Conservation (phyloP, 2,888 invertebrate species). For the Tipula lateralis region DNA sequence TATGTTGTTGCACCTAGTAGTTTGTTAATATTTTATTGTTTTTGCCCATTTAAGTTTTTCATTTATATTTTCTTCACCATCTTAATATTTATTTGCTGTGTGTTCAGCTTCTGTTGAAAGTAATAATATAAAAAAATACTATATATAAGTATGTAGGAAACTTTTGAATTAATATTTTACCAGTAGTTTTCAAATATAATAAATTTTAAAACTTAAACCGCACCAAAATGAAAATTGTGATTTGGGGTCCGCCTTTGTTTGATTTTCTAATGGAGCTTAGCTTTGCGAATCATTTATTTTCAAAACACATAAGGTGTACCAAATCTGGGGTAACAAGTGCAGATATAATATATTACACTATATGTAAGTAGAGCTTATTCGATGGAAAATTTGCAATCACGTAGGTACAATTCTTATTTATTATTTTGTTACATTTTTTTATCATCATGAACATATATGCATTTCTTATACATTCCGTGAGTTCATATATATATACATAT, state of each 20-base stretch:
- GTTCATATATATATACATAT: background rate
- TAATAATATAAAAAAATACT: background rate
- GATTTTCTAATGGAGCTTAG: background rate
- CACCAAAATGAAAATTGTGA: background rate
- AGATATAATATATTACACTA: too few species aligned
- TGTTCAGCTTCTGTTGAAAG: background rate
- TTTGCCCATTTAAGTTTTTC: background rate
- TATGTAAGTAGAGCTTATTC: background rate
- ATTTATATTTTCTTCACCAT: background rate
- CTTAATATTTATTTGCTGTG: too few species aligned
- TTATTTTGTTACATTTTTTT: background rate
- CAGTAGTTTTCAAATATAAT: background rate
- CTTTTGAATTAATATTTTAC: background rate
- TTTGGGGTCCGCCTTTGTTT: background rate
- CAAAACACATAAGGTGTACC: too few species aligned
- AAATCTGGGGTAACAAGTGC: too few species aligned
- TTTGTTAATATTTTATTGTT: conserved; percentile 3
- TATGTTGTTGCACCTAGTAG: background rate
- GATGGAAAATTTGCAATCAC: background rate
- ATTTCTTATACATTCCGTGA: background rate
- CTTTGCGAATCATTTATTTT: background rate
- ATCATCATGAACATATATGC: too few species aligned
- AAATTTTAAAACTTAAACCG: background rate
- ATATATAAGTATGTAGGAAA: background rate
- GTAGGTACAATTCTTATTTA: background rate